Base-by-base conservation (phyloP, 2,888 invertebrate species). In the Trissonchulus sp. region DNA sequence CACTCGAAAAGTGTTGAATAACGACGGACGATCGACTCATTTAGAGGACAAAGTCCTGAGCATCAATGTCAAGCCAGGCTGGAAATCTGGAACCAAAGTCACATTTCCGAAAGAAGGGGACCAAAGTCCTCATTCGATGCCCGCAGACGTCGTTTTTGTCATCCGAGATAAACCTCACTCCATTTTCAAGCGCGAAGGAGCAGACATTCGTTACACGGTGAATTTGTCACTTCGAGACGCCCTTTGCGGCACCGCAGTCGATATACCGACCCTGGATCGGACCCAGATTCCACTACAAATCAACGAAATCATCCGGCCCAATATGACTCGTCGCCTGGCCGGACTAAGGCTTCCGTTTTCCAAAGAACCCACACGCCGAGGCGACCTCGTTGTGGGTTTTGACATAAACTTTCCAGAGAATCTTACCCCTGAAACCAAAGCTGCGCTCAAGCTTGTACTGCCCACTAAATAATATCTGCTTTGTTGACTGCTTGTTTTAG, bases 41-140 rank as follows among this genome's bases (percentile, higher is more conserved):
- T 80, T 81, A 35, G 87, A 88, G 78, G 87, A 88, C 79, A 88
- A 88, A 80, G 85, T 80, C 84, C 85, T 83, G 84, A 87, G 79
- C 84, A 85, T 88, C 38, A 86, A 86, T 69, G 82, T 88, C 62
- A 88, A 88, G 79, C 87, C 87, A 2, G 88, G 88, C 34, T 88
- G 88, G 88, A 88, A 88, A 80, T 83, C 85, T 30, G 88, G 88
- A 3, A 88, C 88, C 1, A 88, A 87, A 81, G 86, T 88, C 34
- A 88, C 88, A 37, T 86, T 86, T 79, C 86, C 87, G n/a, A n/a
- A n/a, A n/a, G n/a, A n/a, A n/a, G n/a, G n/a, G n/a, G n/a, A n/a
- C n/a, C n/a, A n/a, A n/a, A 2, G 79, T 63, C 86, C 87, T 33
- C 85, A 85, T 77, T 84, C 84, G 77, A 84, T 87, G 30, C 87